Evolutionary conservation across 1,140 invertebrate genomes (phyloP).

Genomic region (Drosophila pandora): DNA sequence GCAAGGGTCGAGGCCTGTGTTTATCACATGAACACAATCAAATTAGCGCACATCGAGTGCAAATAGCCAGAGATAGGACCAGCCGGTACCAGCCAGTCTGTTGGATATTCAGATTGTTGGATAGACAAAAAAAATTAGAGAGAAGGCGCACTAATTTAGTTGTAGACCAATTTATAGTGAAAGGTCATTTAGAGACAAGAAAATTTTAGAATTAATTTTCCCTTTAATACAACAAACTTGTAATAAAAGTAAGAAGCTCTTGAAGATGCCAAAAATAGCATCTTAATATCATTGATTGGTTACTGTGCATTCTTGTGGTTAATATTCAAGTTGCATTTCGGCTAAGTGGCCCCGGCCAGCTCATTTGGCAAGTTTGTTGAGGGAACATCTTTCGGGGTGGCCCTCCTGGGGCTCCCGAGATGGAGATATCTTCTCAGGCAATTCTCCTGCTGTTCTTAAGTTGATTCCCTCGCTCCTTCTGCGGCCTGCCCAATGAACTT

Average conservation of each 20-base stretch:
- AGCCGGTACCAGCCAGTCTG: conserved; percentile 40
- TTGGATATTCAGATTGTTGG: neutral
- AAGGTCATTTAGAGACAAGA: neutral
- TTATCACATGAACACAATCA: conserved; percentile 81
- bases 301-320: neutral
- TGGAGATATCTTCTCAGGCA: conserved; percentile 14
- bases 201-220: neutral
- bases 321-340: neutral
- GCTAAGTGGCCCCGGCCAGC: conserved; percentile 9
- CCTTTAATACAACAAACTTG: neutral
- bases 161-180: neutral
- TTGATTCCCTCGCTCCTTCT: conserved; percentile 5
- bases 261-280: too few species aligned
- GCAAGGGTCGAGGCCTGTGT: conserved; percentile 49
- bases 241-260: too few species aligned
- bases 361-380: conserved; percentile 44
- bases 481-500: conserved; percentile 34
- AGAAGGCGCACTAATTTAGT: neutral
- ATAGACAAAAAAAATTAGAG: neutral
- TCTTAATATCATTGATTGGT: neutral
- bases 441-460: conserved; percentile 7
- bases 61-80: conserved; percentile 73
- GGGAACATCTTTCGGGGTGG: conserved; percentile 23
- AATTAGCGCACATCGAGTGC: conserved; percentile 81
- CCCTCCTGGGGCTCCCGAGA: conserved; percentile 14